A percentile compares a stretch with the other conserved stretches of the same genome.
phyloP scores from a whole-genome alignment of 2,113 vertebrate species.

The Perca fluviatilis region DNA sequence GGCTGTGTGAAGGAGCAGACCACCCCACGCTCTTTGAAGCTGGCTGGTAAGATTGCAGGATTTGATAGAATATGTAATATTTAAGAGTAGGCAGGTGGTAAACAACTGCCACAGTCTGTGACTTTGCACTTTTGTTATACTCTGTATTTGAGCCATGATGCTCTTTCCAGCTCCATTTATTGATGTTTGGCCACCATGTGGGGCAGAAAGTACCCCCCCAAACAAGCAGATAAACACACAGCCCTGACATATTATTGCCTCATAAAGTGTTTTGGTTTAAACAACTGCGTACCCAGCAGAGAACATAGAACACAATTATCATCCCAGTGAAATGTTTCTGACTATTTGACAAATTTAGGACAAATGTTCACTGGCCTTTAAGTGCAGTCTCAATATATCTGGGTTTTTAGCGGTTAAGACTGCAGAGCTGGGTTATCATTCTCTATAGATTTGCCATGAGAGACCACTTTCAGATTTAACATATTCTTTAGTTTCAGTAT shows the following conservation, averaged over 20 bases:
- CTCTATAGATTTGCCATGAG: neutral
- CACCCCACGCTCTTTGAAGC: neutral
- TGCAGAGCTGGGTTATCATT: neutral
- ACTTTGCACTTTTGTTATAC: neutral
- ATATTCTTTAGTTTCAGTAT: neutral
- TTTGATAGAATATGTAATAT: slow-evolving; percentile 8
- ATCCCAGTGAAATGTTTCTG: neutral
- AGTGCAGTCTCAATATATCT: neutral
- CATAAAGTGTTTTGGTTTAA: neutral
- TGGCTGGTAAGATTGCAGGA: neutral
- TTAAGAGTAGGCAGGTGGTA: slow-evolving; percentile 16
- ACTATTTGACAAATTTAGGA: neutral
- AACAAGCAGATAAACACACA: neutral
- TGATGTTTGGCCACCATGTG: neutral
- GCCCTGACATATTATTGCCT: neutral
- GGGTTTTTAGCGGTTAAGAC: neutral
- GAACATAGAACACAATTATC: neutral
- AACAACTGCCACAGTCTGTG: slow-evolving; percentile 25
- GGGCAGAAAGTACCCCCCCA: neutral
- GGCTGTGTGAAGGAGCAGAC: neutral
- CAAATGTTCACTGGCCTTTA: neutral
- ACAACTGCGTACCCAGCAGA: neutral
- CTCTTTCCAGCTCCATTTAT: neutral
- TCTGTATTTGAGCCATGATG: neutral
- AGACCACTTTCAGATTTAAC: neutral